Evolutionary conservation across 2,888 invertebrate genomes (phyloP), one percentile per base, ranked within the genome.

Genomic region (Cacoxenus indagator): DNA sequence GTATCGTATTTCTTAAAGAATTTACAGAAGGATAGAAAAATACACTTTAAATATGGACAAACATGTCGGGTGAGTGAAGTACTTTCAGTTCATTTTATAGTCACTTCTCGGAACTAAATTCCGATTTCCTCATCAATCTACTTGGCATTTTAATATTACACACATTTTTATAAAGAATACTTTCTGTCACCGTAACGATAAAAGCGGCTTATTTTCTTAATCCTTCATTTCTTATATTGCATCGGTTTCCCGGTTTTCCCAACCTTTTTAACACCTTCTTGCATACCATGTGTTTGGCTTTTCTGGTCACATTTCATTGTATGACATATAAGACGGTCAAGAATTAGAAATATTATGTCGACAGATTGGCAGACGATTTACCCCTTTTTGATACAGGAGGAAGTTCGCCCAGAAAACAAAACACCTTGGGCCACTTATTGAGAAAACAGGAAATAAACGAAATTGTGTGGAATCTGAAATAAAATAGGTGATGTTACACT

Each of bases 341-440:
- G 29, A 51, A 48, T 64, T 64, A 9, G 19, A 27, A 22, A 31
- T 48, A 59, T 9, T 1, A 17, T 59, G 59, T 59, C 31, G 59
- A 59, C 17, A 29, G 14, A 54, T 65, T 54, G 51, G 51, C 24
- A 37, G 24, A 65, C 51, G 54, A 54, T 14, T 54, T 31, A 31
- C 1, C 4, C 22, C 5, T 59, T 51, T 51, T 65, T 65, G 24
- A 3, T 19, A 54, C 48, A 26, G 54, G 22, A 29, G 65, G 65
- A 65, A 65, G 65, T 65, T 65, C 51, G n/a, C 65, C 65, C 54
- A 54, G 9, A 65, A 64, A 54, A 31, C 19, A 9, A 51, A 19
- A 51, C 8, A 51, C 22, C 17, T 19, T 19, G 22, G 24, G 22
- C 3, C 6, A 51, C 9, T 51, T 51, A 51, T 22, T 51, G 11